A percentile compares a stretch with the other conserved stretches of the same genome.
phyloP scores from a whole-genome alignment of 2,888 invertebrate species.

The Doris montereyensis region DNA sequence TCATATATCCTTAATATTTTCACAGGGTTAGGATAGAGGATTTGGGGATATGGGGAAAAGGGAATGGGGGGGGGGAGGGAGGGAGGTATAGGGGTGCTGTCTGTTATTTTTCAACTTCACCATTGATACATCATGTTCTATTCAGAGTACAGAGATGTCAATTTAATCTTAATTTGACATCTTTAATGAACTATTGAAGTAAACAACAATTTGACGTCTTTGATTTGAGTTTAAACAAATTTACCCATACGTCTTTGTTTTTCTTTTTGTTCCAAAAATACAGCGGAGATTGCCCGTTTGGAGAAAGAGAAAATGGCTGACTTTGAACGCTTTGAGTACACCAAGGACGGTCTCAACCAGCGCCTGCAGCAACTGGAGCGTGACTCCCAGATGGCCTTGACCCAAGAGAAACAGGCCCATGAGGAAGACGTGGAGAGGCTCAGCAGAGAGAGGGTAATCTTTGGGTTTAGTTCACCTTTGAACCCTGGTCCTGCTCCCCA shows the following conservation, averaged over 20 bases:
- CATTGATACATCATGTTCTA: background rate
- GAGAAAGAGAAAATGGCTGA: slow-evolving; percentile 71
- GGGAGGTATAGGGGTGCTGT: no score
- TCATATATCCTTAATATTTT: no score
- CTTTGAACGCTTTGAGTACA: slow-evolving; percentile 69
- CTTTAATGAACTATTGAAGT: background rate
- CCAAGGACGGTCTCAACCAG: slow-evolving; percentile 81
- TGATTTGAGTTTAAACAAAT: background rate
- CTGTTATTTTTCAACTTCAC: no score
- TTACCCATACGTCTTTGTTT: no score
- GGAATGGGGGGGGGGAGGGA: no score
- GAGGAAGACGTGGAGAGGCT: slow-evolving; percentile 73
- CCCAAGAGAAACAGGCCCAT: slow-evolving; percentile 73
- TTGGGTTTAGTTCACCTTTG: no score
- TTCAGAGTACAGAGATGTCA: background rate
- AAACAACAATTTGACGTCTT: background rate
- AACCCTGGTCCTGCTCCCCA: no score
- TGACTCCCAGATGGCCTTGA: slow-evolving; percentile 71
- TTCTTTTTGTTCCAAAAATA: slow-evolving; percentile 28
- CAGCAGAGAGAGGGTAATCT: slow-evolving; percentile 71
- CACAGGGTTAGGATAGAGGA: no score
- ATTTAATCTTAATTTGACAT: background rate
- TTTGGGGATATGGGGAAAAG: no score
- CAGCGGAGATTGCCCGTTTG: slow-evolving; percentile 71
- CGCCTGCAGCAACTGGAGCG: slow-evolving; percentile 82